These are phyloP conservation scores for Operophtera brumata DNA, from an alignment of 2,888 invertebrate species.

Conservation along the genomic window DNA sequence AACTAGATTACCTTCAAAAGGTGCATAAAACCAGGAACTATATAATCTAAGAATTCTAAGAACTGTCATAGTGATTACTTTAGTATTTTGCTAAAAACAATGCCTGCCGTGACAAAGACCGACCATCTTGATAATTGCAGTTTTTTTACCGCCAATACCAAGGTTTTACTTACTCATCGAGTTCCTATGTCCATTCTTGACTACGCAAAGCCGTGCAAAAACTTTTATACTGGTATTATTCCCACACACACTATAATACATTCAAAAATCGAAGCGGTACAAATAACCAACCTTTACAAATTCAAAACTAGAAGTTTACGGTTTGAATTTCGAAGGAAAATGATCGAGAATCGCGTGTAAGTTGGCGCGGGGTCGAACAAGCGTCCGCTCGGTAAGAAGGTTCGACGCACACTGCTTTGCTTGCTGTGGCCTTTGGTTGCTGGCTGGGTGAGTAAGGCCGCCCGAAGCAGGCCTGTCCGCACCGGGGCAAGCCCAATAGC, in stretches of 20 bases:
- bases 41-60: conserved; percentile 35
- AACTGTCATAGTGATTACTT: conserved; percentile 50
- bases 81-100: conserved; percentile 72
- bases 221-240: conserved; percentile 36
- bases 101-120: conserved; percentile 76
- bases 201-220: conserved; percentile 70
- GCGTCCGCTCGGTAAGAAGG: conserved; percentile 60
- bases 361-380: conserved; percentile 64
- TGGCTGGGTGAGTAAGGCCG: conserved; percentile 31
- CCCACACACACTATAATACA: conserved; percentile 26
- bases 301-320: conserved; percentile 43
- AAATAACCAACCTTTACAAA: conserved; percentile 59
- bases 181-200: conserved; percentile 73
- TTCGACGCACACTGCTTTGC: conserved; percentile 68
- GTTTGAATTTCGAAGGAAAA: conserved; percentile 37
- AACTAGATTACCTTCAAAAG: conserved; percentile 18
- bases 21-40: conserved; percentile 45
- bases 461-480: conserved; percentile 22
- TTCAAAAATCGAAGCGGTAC: conserved; percentile 51
- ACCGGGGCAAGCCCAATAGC: conserved; percentile 20
- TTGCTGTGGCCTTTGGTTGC: too few species aligned
- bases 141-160: conserved; percentile 76
- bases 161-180: conserved; percentile 76
- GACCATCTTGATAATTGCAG: conserved; percentile 68
- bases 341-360: conserved; percentile 70